Conservation (phyloP, 2,113 vertebrate species). For the Ceyx melanurus region DNA sequence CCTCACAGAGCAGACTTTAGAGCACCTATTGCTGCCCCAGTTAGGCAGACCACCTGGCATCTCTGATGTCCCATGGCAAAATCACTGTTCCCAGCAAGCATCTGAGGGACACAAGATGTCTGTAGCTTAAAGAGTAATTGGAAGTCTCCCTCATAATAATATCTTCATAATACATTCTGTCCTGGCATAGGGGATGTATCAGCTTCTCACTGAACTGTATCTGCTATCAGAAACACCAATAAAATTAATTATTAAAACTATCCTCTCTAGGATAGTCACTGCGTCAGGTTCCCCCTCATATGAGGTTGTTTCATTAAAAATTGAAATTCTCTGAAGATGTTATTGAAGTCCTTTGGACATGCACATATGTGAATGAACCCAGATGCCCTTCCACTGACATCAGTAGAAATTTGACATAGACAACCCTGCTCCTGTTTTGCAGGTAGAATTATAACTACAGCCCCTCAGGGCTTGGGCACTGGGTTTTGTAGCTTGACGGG, state of each 20-base stretch:
- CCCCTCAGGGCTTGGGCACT: accelerated
- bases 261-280: background rate
- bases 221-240: background rate
- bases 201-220: background rate
- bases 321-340: background rate
- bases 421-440: background rate
- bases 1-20: background rate
- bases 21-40: background rate
- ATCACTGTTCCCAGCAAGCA: background rate
- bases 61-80: background rate
- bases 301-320: background rate
- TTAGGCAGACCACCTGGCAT: background rate
- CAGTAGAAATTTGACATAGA: background rate
- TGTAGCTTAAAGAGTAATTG: background rate
- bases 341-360: background rate
- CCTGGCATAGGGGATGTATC: background rate
- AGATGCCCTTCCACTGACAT: background rate
- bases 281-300: background rate
- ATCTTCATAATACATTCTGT: background rate
- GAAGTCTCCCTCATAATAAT: background rate
- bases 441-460: background rate
- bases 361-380: background rate
- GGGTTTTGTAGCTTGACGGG: background rate
- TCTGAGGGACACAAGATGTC: background rate
- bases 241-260: background rate